Conservation (phyloP, 37 sponge, comb jelly and placozoan genomes). For the Crambe crambe region DNA sequence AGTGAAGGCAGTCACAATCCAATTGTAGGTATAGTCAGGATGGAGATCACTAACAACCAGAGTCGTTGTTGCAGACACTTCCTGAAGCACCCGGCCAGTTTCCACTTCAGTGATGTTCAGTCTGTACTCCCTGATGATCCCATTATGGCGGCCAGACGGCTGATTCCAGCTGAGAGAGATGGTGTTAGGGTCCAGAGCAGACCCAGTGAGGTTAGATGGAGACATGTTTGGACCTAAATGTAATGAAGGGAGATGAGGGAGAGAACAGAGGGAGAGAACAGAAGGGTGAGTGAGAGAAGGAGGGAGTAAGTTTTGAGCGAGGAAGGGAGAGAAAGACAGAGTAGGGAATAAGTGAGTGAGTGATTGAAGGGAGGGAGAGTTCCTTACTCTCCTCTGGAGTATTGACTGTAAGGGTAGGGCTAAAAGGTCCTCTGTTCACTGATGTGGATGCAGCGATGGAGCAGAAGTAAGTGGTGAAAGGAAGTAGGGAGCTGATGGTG, state of each 20-base stretch:
- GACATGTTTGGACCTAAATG: constrained; percentile 27
- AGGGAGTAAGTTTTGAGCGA: too few relatives aligned
- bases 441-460: constrained; percentile 26
- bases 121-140: constrained; percentile 37
- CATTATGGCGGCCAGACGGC: constrained; percentile 38
- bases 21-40: constrained; percentile 51
- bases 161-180: constrained; percentile 40
- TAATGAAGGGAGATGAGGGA: too few relatives aligned
- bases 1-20: constrained; percentile 32
- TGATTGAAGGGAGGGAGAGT: too few relatives aligned
- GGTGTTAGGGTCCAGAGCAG: background rate
- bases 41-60: constrained; percentile 30
- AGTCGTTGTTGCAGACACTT: background rate
- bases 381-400: constrained; percentile 40
- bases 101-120: constrained; percentile 27
- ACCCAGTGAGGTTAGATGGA: constrained; percentile 18
- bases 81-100: background rate
- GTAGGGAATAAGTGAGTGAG: too few relatives aligned
- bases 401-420: background rate
- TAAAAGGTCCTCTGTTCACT: constrained; percentile 26
- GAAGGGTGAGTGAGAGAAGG: background rate
- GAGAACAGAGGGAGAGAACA: background rate
- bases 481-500: constrained; percentile 12
- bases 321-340: too few relatives aligned
- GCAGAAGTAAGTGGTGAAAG: constrained; percentile 27